Conservation (phyloP, 2,113 vertebrate genomes). For the Amphilophus citrinellus region DNA sequence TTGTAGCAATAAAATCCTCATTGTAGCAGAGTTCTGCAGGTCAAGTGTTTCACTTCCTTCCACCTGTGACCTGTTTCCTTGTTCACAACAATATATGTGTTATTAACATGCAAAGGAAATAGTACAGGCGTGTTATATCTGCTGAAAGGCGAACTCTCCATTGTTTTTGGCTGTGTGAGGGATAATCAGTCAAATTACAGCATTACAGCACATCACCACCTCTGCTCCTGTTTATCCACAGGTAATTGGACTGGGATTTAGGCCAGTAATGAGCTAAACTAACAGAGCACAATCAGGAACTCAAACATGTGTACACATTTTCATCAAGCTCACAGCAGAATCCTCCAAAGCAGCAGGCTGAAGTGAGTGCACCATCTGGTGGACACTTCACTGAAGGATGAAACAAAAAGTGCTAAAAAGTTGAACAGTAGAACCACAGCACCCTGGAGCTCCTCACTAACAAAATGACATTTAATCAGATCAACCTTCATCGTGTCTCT, state of each 20-base stretch:
- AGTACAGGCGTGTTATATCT: neutral
- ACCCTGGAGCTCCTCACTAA: neutral
- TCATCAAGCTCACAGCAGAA: neutral
- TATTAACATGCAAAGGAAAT: neutral
- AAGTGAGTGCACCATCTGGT: slow-evolving; percentile 51
- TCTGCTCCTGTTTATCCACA: slow-evolving; percentile 51
- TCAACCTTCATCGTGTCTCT: neutral
- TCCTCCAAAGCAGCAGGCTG: neutral
- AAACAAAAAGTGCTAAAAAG: neutral
- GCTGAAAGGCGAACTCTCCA: neutral
- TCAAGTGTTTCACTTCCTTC: neutral
- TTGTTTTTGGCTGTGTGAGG: neutral
- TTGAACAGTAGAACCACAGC: neutral
- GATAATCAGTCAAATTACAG: slow-evolving; percentile 34
- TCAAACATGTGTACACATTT: neutral
- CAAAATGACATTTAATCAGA: neutral
- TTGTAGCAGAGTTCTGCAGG: neutral
- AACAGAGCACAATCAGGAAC: slow-evolving; percentile 40
- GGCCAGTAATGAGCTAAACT: slow-evolving; percentile 51
- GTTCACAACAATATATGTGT: neutral
- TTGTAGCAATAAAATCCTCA: neutral
- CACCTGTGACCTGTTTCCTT: neutral
- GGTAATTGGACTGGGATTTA: slow-evolving; percentile 51
- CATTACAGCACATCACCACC: slow-evolving; percentile 38
- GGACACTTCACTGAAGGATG: slow-evolving; percentile 3